phyloP scores from a whole-genome alignment of 2,888 invertebrate genomes.

The Sarcophaga variegata region DNA sequence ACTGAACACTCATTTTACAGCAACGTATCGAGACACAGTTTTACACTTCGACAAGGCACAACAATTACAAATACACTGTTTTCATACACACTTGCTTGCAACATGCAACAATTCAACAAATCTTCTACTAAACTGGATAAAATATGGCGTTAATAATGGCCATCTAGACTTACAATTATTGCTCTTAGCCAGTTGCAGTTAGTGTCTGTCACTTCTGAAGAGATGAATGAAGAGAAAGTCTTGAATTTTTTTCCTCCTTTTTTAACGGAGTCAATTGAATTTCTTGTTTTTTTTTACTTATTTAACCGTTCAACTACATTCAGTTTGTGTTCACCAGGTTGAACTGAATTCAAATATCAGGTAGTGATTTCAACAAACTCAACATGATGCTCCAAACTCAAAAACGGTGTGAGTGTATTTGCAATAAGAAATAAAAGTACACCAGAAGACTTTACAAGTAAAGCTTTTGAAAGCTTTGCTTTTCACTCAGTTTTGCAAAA shows the following conservation, averaged over 20 bases:
- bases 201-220: conserved; percentile 47
- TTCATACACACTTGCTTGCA: conserved; percentile 27
- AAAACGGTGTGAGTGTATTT: conserved; percentile 31
- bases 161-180: conserved; percentile 8
- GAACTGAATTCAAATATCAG: conserved; percentile 79
- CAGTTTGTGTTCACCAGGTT: conserved; percentile 79
- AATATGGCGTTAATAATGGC: conserved; percentile 1
- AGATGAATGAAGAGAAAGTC: conserved; percentile 68
- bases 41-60: conserved; percentile 35
- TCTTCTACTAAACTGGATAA: conserved; percentile 5
- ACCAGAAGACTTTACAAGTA: conserved; percentile 18
- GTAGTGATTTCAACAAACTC: conserved; percentile 72
- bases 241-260: background rate
- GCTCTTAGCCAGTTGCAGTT: background rate
- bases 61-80: background rate
- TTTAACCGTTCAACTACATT: conserved; percentile 80
- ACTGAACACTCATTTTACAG: background rate
- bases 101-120: background rate
- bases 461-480: conserved; percentile 43
- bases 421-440: conserved; percentile 11
- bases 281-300: conserved; percentile 72
- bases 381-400: conserved; percentile 51
- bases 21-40: background rate
- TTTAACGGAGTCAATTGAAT: conserved; percentile 31
- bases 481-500: background rate